These are phyloP conservation scores for Exaiptasia diaphana DNA, from an alignment of 64 coral and sea anemone species.

Conservation along the genomic window DNA sequence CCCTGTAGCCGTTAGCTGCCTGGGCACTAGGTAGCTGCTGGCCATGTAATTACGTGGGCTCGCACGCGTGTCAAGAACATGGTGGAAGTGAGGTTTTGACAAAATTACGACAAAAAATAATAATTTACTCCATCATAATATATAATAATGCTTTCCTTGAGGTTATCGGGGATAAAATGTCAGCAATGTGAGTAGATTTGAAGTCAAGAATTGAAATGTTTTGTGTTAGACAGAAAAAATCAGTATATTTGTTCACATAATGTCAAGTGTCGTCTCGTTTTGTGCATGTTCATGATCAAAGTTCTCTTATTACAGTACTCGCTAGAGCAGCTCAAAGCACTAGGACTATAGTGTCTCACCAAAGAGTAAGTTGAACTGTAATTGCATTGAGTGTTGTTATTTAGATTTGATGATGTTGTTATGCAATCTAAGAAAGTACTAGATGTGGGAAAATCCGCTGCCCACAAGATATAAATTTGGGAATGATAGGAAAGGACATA, in stretches of 20 bases:
- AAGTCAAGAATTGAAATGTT: too few species aligned
- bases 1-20: neutral
- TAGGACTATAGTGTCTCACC: neutral
- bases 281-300: too few species aligned
- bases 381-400: too few species aligned
- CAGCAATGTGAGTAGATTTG: neutral
- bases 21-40: neutral
- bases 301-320: neutral
- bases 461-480: too few species aligned
- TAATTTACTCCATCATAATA: neutral
- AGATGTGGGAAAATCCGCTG: too few species aligned
- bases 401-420: too few species aligned
- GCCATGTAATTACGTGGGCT: neutral
- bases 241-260: too few species aligned
- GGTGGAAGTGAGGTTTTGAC: neutral
- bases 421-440: too few species aligned
- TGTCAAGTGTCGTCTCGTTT: too few species aligned
- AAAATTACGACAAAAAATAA: neutral
- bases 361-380: neutral
- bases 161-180: neutral
- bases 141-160: neutral
- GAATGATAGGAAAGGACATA: too few species aligned
- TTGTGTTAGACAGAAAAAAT: too few species aligned
- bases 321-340: neutral
- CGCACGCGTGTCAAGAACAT: neutral